phyloP scores from a whole-genome alignment of 2,113 vertebrate genomes.

The Ptilorrhoa leucosticta region DNA sequence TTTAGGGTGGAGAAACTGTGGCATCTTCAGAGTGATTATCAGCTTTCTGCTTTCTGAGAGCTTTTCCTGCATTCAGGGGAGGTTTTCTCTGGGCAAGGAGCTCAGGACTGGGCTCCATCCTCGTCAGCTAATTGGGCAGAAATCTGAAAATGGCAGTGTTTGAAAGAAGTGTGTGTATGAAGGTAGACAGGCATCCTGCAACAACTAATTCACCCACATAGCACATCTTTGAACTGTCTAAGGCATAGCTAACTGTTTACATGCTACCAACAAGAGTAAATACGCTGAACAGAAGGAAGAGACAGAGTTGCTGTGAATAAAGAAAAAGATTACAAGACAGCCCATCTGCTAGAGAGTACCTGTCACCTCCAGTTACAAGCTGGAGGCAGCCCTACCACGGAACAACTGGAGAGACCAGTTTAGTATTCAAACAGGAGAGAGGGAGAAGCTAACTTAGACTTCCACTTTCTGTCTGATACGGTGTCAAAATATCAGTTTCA shows the following conservation, averaged over 20 bases:
- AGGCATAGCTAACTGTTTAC: conserved; percentile 42
- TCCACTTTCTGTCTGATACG: conserved; percentile 9
- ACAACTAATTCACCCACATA: conserved; percentile 29
- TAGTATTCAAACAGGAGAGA: conserved; percentile 64
- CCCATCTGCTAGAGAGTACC: conserved; percentile 45
- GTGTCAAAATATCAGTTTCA: conserved; percentile 68
- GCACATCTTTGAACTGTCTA: conserved; percentile 51
- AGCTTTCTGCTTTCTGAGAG: neutral
- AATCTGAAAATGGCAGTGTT: conserved; percentile 5
- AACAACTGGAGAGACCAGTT: conserved; percentile 64
- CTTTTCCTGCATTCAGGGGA: neutral
- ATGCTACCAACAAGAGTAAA: conserved; percentile 52
- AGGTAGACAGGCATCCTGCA: conserved; percentile 55
- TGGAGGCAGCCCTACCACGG: conserved; percentile 26
- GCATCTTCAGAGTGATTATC: neutral
- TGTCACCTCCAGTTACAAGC: conserved; percentile 63
- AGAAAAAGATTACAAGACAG: conserved; percentile 53
- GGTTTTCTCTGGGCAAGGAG: neutral
- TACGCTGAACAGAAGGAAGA: conserved; percentile 51
- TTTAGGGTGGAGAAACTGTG: conserved; percentile 28
- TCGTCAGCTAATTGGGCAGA: conserved; percentile 65
- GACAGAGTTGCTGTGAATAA: conserved; percentile 44
- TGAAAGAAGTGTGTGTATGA: neutral
- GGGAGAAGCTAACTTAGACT: conserved; percentile 41
- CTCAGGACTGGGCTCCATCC: neutral